These are phyloP conservation scores for Mesorhabditis spiculigera DNA, from an alignment of 2,888 invertebrate species.

Conservation along the genomic window DNA sequence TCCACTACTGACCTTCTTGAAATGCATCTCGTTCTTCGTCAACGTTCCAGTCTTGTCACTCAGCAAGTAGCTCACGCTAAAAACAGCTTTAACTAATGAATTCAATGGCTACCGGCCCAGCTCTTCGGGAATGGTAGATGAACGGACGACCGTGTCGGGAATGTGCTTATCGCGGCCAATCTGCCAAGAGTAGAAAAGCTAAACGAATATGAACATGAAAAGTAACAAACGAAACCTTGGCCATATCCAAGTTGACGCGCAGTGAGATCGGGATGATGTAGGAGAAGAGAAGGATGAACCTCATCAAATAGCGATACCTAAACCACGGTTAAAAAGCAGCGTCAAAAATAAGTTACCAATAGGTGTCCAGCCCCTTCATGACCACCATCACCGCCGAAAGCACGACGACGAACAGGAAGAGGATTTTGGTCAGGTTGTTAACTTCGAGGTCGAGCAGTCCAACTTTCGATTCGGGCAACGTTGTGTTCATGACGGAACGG, in stretches of 20 bases:
- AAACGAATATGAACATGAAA: neutral
- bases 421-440: conserved; percentile 89
- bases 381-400: conserved; percentile 90
- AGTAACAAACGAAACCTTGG: conserved; percentile 66
- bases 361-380: conserved; percentile 68
- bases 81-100: conserved; percentile 3
- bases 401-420: conserved; percentile 84
- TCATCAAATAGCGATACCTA: conserved; percentile 76
- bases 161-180: conserved; percentile 90
- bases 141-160: conserved; percentile 87
- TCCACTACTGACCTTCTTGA: conserved; percentile 44
- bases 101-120: conserved; percentile 71
- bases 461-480: conserved; percentile 88
- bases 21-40: conserved; percentile 94
- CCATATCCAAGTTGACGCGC: conserved; percentile 96
- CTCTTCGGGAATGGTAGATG: conserved; percentile 97
- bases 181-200: conserved; percentile 78
- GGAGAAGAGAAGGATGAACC: conserved; percentile 92
- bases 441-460: conserved; percentile 91
- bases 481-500: conserved; percentile 96
- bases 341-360: conserved; percentile 31
- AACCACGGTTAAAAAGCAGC: neutral
- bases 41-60: conserved; percentile 97
- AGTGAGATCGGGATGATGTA: conserved; percentile 98
- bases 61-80: conserved; percentile 80